These are phyloP conservation scores for Parelbella ahira DNA, from an alignment of 2,888 invertebrate species.

Conservation along the genomic window DNA sequence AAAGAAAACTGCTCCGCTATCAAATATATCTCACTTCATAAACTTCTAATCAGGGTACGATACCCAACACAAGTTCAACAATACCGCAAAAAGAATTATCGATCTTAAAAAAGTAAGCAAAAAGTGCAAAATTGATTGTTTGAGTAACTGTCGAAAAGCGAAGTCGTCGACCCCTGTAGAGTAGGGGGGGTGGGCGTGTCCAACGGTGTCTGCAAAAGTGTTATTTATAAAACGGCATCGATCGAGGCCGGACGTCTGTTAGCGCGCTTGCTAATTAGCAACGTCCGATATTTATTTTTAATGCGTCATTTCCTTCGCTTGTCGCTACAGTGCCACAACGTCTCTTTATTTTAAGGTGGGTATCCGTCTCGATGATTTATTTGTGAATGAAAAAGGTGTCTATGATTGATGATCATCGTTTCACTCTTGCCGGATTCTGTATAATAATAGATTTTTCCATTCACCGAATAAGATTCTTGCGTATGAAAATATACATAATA, in stretches of 20 bases:
- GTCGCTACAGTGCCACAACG: conserved; percentile 8
- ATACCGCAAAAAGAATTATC: neutral
- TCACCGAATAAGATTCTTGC: too few relatives aligned
- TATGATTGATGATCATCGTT: conserved; percentile 20
- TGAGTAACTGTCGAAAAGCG: neutral
- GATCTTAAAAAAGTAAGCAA: neutral
- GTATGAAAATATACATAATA: too few relatives aligned
- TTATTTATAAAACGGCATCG: conserved; percentile 40
- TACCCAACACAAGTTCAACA: conserved; percentile 1
- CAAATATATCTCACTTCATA: conserved; percentile 11
- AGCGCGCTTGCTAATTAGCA: conserved; percentile 29
- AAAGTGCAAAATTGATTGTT: neutral
- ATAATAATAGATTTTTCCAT: too few relatives aligned
- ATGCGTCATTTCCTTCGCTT: conserved; percentile 17
- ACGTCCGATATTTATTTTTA: conserved; percentile 25
- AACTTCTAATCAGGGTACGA: conserved; percentile 13
- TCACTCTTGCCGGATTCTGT: too few relatives aligned
- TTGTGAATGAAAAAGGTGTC: conserved; percentile 4
- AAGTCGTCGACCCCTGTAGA: conserved; percentile 26
- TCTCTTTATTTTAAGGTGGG: conserved; percentile 6
- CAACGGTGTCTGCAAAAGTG: conserved; percentile 26
- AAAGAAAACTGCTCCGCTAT: neutral
- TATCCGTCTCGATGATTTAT: conserved; percentile 11
- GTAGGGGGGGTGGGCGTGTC: conserved; percentile 28
- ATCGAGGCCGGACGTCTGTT: conserved; percentile 35